A percentile compares a stretch with the other conserved stretches of the same genome.
phyloP scores from a whole-genome alignment of 2,113 vertebrate species.

The Dasypus novemcinctus region DNA sequence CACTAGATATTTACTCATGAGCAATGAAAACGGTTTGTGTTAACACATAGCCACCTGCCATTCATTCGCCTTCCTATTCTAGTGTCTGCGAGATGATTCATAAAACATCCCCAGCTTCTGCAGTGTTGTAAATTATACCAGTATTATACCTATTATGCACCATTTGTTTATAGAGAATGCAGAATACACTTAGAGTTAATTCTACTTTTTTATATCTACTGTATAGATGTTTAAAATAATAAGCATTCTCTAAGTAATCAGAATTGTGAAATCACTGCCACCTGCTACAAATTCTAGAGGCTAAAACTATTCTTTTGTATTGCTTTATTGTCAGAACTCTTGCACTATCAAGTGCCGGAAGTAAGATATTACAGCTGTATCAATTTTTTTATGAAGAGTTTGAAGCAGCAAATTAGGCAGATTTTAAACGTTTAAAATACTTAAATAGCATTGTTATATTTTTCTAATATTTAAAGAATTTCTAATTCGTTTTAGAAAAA shows the following conservation, averaged over 20 bases:
- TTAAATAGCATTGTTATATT: slow-evolving; percentile 3
- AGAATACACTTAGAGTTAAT: background rate
- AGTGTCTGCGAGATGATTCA: background rate
- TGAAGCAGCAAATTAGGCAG: background rate
- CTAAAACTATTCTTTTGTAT: background rate
- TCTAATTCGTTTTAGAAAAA: background rate
- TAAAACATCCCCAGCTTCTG: background rate
- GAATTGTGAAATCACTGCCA: background rate
- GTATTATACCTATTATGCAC: background rate
- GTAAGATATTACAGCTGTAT: background rate
- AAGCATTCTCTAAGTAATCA: background rate
- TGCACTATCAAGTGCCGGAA: background rate
- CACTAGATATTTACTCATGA: background rate
- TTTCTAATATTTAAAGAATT: background rate
- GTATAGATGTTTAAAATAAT: background rate
- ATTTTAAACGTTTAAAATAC: background rate
- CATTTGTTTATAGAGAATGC: background rate
- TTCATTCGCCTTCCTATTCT: background rate
- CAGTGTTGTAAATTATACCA: background rate
- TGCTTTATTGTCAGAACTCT: background rate
- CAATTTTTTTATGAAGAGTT: background rate
- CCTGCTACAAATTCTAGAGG: background rate
- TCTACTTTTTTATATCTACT: background rate
- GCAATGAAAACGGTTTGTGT: background rate
- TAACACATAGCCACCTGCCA: background rate